Base-by-base conservation (phyloP, 2,113 vertebrate species). In the Cairina moschata region DNA sequence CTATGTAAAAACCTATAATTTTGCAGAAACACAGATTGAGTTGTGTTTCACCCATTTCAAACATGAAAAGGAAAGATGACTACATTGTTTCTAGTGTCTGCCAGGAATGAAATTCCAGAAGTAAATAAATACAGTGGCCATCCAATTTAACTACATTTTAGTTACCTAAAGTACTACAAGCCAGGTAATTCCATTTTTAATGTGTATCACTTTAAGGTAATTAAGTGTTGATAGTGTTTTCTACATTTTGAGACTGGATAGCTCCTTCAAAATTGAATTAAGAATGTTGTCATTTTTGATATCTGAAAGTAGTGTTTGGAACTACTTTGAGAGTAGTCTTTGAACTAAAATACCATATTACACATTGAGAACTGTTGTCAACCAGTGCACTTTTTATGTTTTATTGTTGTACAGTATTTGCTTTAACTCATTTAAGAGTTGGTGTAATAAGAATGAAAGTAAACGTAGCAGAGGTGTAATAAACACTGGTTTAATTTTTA, bases 401-500 rank as follows among this genome's bases (percentile, higher is more conserved):
- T 86, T 59, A 71, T 76, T 86, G 31, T 63, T 40, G 54, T 86
- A 88, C 36, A 80, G 31, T 83, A 82, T 79, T 88, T 91, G 26
- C 58, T 88, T 92, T 95, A 95, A 94, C 59, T 32, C n/a, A 40
- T 85, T 72, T 91, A 91, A 90, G 44, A 88, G 58, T 72, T 48
- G 38, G 28, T 73, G 44, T 71, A 91, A 66, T 84, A 62, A 87
- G 71, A 94, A 91, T 66, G 48, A 94, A 95, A 58, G 58, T 65
- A 72, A 86, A 68, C 34, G 65, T 58, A 91, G 34, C 59, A 89
- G 81, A 93, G 76, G 59, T 96, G 68, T 91, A 93, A 79, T 96
- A 96, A 97, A 93, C 90, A 87, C 78, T 63, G 60, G 50, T 94
- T 91, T 90, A 88, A 83, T 91, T 93, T 95, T 93, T 89, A 94